Evolutionary conservation across 2,797 vertebrate species (phyloP).

Genomic region (Chaunax sp.): DNA sequence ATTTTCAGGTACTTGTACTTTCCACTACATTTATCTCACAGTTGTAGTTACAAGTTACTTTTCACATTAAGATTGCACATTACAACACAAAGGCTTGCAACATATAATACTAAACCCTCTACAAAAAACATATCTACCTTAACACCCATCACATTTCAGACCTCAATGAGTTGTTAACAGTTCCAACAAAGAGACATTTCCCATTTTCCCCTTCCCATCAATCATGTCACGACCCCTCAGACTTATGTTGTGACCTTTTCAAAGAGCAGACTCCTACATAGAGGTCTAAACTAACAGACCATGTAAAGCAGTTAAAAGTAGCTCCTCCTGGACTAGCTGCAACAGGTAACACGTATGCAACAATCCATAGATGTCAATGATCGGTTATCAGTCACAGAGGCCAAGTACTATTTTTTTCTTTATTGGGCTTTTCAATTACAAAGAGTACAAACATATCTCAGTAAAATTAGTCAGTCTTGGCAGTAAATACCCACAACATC

Average conservation of each 20-base stretch:
- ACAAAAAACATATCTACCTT: neutral
- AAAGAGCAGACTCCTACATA: neutral
- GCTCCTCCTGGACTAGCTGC: neutral
- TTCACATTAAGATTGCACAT: neutral
- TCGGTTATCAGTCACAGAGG: neutral
- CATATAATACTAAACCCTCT: neutral
- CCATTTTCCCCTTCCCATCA: slow-evolving; percentile 6
- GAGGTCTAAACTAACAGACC: neutral
- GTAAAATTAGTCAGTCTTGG: no score
- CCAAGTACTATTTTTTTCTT: no score
- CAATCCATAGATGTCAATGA: neutral
- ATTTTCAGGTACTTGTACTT: neutral
- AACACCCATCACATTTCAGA: neutral
- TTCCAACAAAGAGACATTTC: no score
- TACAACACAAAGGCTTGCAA: neutral
- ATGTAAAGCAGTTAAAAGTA: neutral
- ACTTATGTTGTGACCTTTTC: slow-evolving; percentile 1
- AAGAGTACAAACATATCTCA: no score
- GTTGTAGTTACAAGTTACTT: neutral
- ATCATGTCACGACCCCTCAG: slow-evolving; percentile 7
- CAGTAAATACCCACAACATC: no score
- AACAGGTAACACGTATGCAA: neutral
- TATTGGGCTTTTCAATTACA: no score
- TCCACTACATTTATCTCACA: no score
- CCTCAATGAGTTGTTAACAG: neutral